These are phyloP conservation scores for Petrocephalus schoutedeni DNA, from an alignment of 2,797 vertebrate genomes.

Conservation along the genomic window DNA sequence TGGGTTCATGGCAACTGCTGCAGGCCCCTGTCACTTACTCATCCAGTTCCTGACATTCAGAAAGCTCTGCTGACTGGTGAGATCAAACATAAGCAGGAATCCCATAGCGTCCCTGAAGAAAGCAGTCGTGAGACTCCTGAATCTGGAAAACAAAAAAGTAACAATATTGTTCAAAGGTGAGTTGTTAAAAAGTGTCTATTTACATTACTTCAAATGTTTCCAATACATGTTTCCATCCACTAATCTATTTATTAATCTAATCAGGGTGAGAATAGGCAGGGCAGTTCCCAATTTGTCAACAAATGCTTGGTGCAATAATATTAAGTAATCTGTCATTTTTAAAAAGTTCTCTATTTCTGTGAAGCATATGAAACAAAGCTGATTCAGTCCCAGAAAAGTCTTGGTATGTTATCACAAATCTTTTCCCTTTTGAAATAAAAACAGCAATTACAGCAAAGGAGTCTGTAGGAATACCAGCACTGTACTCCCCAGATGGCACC, in stretches of 20 bases:
- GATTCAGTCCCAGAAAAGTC: background rate
- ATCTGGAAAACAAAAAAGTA: slow-evolving; percentile 54
- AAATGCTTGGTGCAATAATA: background rate
- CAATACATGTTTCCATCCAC: background rate
- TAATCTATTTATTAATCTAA: background rate
- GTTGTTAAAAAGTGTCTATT: background rate
- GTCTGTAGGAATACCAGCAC: background rate
- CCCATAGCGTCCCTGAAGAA: slow-evolving; percentile 97
- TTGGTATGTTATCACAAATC: background rate
- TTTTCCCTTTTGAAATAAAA: background rate
- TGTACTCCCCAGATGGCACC: background rate
- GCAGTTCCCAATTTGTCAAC: background rate
- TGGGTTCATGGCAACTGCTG: too few relatives aligned
- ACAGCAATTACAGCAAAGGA: background rate
- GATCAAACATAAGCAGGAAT: slow-evolving; percentile 91
- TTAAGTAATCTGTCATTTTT: background rate
- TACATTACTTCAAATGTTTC: background rate
- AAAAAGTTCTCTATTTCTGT: background rate
- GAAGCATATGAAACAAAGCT: background rate
- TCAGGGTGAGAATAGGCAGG: background rate
- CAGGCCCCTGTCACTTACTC: slow-evolving; percentile 68
- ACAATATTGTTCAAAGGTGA: background rate
- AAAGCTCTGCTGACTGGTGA: slow-evolving; percentile 96
- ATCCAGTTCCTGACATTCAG: slow-evolving; percentile 96
- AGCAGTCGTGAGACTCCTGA: slow-evolving; percentile 88